Conservation (phyloP, 64 coral and sea anemone species). For the Pocillopora damicornis region DNA sequence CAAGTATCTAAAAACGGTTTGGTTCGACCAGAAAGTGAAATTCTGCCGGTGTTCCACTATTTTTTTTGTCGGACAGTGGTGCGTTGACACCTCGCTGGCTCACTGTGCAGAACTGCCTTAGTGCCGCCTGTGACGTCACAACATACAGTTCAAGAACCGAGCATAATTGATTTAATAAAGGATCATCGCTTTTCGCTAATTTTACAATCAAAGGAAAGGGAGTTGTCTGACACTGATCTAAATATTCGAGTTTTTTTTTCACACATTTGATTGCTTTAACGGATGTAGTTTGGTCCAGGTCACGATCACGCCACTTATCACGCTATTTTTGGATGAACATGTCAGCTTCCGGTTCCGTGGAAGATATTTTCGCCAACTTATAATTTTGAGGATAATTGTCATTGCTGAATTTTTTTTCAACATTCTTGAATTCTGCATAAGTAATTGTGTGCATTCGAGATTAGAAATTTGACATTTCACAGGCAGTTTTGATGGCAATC, state of each 20-base stretch:
- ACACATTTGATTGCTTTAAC: not conserved
- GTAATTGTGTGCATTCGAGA: too few relatives aligned
- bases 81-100: not conserved
- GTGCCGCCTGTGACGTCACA: slow-evolving; percentile 10
- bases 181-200: not conserved
- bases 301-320: too few relatives aligned
- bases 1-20: not conserved
- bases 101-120: not conserved
- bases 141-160: not conserved
- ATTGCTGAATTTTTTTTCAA: too few relatives aligned
- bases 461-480: too few relatives aligned
- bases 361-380: too few relatives aligned
- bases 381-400: too few relatives aligned
- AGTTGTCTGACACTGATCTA: not conserved
- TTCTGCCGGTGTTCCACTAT: not conserved
- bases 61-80: too few relatives aligned
- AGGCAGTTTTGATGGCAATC: too few relatives aligned
- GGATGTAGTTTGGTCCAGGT: not conserved
- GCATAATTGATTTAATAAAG: not conserved
- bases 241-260: not conserved
- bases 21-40: not conserved
- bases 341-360: too few relatives aligned
- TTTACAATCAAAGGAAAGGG: not conserved
- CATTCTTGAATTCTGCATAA: too few relatives aligned
- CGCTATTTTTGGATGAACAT: too few relatives aligned